Evolutionary conservation across 2,888 invertebrate species (phyloP), one percentile per base, ranked within the genome.

Genomic region (Rhopalosiphum nymphaeae): DNA sequence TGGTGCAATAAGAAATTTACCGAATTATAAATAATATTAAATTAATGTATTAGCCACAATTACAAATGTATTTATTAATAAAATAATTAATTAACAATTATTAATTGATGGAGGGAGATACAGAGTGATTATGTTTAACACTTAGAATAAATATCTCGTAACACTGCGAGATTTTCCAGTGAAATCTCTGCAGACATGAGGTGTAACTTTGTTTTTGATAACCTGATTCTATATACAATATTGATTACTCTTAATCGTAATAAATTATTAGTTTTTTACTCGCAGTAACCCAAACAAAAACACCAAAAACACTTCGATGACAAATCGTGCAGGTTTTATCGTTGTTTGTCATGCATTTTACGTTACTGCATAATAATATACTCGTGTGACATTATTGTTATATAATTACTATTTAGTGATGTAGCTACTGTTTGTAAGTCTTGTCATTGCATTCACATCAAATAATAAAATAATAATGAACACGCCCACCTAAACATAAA

Each of bases 41-140:
- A 11, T n/a, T n/a, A n/a, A 61, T n/a, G 29, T 29, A n/a, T 61
- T 13, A 61, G 4, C 13, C 61, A 67, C n/a, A 67, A 61, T 13
- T n/a, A n/a, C 61, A n/a, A 0, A 16, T 53, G 3, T 21, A 53
- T 53, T 53, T 53, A 21, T 21, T 13, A n/a, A 67, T 67, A 4
- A 67, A 67, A n/a, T n/a, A 67, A 67, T n/a, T 0, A 13, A 67
- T 4, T n/a, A n/a, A 67, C n/a, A n/a, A 11, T 67, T 67, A 13
- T 11, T n/a, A 13, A n/a, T 1, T n/a, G 13, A 13, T n/a, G 11
- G 29, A 13, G 11, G 4, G n/a, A 67, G n/a, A n/a, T 67, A n/a
- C 0, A 11, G 4, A 67, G 1, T 4, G n/a, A 13, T 11, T 67
- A n/a, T 0, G n/a, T 13, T n/a, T n/a, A 61, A 29, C n/a, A 4